Evolutionary conservation across 2,113 vertebrate species (phyloP).

Genomic region (Grammomys surdaster): DNA sequence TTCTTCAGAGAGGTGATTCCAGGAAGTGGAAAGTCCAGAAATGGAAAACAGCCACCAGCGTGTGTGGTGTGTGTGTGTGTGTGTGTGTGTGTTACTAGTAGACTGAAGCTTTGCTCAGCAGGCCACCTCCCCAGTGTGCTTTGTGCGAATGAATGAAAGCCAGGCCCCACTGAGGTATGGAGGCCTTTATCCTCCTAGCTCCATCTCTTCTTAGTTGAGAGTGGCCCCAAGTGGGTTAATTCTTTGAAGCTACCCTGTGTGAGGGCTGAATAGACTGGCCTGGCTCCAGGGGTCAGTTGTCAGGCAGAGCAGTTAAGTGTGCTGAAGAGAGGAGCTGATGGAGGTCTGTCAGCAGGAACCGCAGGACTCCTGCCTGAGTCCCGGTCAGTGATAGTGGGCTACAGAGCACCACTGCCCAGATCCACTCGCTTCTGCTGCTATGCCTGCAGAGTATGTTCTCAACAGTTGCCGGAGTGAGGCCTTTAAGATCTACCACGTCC

Average conservation of each 20-base stretch:
- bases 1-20: background rate
- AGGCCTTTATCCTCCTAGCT: background rate
- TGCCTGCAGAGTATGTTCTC: background rate
- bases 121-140: background rate
- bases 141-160: background rate
- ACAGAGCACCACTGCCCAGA: background rate
- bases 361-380: background rate
- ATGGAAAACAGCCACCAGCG: background rate
- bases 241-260: background rate
- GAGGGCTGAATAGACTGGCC: background rate
- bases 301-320: background rate
- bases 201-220: background rate
- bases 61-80: background rate
- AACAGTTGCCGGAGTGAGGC: background rate
- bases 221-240: background rate
- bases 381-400: no score
- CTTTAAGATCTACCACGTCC: background rate
- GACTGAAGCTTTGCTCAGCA: background rate
- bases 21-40: background rate
- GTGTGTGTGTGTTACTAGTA: rapidly evolving
- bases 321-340: background rate
- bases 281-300: background rate
- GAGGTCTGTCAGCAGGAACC: rapidly evolving
- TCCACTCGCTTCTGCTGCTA: background rate
- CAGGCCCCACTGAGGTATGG: background rate